Evolutionary conservation across 2,888 invertebrate species (phyloP), one percentile per base, ranked within the genome.

Genomic region (Drosophila flavopinicola): DNA sequence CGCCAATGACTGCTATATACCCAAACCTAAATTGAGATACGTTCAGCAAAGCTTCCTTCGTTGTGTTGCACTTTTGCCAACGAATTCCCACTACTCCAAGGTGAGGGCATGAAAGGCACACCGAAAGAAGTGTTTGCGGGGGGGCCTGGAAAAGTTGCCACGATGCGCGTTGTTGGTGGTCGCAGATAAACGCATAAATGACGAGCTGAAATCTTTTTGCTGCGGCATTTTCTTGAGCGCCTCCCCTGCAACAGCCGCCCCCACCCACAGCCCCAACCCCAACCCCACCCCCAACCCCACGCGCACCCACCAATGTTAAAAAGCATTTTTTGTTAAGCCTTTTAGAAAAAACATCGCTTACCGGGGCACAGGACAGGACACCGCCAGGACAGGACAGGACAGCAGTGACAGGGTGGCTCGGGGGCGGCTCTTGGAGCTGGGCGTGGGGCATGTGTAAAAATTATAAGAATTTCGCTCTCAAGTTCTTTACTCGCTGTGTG

Each of bases 311-410:
- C 58, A 15, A 83, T 79, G 85, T 73, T 83, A 70, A 79, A 83
- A 85, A 79, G 79, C 84, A 83, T 83, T 83, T 83, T 83, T 77
- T 76, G 84, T 69, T 86, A 87, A 83, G 82, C 83, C 87, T 86
- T 83, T 82, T 41, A 69, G 63, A 74, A 75, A 66, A 65, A 68
- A 65, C 76, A 67, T 57, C 72, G 69, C 71, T 71, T 74, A 68
- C 64, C 71, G 57, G 69, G 52, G 30, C 54, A 24, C 53, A 35
- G 54, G 30, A 63, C 48, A 64, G 53, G 10, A 35, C 15, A 33
- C 17, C 33, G 35, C 35, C 44, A 37, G 48, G 15, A 13, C 13
- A 3, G n/a, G n/a, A n/a, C 9, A 13, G 13, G n/a, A n/a, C 38
- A 33, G 39, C n/a, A 17, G 33, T 5, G 4, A 10, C 9, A 25